Evolutionary conservation across 2,888 invertebrate genomes (phyloP).

Genomic region (Heliconius cydno): DNA sequence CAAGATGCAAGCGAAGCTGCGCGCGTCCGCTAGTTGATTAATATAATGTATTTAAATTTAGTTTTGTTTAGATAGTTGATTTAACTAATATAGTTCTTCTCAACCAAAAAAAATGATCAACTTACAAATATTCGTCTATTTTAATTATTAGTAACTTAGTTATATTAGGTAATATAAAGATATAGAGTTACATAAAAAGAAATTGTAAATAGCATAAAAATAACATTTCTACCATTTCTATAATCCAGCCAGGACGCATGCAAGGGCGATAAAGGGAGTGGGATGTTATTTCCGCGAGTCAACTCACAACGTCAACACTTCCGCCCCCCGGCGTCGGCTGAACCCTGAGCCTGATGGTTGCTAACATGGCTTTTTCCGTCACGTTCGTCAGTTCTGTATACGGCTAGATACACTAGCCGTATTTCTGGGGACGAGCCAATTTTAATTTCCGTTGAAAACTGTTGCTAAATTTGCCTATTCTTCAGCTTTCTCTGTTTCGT

Average conservation of each 20-base stretch:
- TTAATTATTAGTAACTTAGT: too few relatives aligned
- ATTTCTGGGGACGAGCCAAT: constrained; percentile 30
- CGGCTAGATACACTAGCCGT: too few relatives aligned
- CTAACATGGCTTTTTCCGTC: constrained; percentile 49
- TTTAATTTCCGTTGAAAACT: constrained; percentile 23
- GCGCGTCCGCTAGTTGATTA: too few relatives aligned
- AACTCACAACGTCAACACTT: constrained; percentile 60
- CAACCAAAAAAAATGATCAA: neutral
- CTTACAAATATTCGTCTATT: too few relatives aligned
- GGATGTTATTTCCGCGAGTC: constrained; percentile 61
- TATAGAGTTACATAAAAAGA: too few relatives aligned
- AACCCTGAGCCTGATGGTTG: constrained; percentile 45
- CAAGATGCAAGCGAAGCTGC: too few relatives aligned
- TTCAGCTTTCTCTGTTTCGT: neutral
- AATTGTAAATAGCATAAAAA: neutral
- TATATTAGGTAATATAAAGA: too few relatives aligned
- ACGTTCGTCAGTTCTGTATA: neutral
- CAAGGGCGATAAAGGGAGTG: constrained; percentile 30
- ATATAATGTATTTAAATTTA: too few relatives aligned
- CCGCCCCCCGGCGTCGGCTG: constrained; percentile 49
- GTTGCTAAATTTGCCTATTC: neutral
- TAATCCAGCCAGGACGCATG: neutral
- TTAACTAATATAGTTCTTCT: neutral
- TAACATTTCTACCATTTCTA: neutral
- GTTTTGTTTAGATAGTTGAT: neutral